Base-by-base conservation (phyloP, 2,888 invertebrate species). In the Nasonovia ribisnigri region DNA sequence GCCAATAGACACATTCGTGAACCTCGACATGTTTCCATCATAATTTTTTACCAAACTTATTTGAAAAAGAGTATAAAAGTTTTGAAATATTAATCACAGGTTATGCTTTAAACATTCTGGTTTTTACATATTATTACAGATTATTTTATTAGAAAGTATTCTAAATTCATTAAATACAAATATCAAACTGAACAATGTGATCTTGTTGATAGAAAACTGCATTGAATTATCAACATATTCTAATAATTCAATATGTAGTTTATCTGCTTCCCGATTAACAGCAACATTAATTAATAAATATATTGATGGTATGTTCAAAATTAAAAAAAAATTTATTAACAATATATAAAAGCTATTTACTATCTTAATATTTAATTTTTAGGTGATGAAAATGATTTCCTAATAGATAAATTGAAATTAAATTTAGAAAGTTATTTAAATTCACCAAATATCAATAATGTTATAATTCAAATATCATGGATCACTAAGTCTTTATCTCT, bases 271-370 rank as follows among this genome's bases (percentile, higher is more conserved):
- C 3, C 89, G 93, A 51, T 93, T 93, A 48, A 1, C 96, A 96
- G 95, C 96, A 95, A 93, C 96, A 96, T 95, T 87, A 84, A 91
- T 94, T 6, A 94, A 88, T 89, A 88, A 91, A 90, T 92, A 90
- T 88, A 60, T 94, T 91, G 93, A 90, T 43, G 77, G 88, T 91
- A 91, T 94, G 84, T 42, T 43, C 16, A 60, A 46, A 84, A 26
- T 29, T n/a, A 26, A 51, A n/a, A n/a, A n/a, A n/a, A n/a, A n/a
- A n/a, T 87, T 24, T 42, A 54, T n/a, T 10, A 67, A 36, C 24
- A 51, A 77, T 42, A 26, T 87, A 51, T 26, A 36, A 90, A 43
- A 67, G 0, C n/a, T 92, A 46, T 6, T 48, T 67, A 16, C 20
- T 60, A 36, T 89, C 2, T 60, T 36, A 88, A 54, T 46, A 84